These are phyloP conservation scores for Streptopelia turtur DNA, from an alignment of 2,797 vertebrate species.

Conservation along the genomic window DNA sequence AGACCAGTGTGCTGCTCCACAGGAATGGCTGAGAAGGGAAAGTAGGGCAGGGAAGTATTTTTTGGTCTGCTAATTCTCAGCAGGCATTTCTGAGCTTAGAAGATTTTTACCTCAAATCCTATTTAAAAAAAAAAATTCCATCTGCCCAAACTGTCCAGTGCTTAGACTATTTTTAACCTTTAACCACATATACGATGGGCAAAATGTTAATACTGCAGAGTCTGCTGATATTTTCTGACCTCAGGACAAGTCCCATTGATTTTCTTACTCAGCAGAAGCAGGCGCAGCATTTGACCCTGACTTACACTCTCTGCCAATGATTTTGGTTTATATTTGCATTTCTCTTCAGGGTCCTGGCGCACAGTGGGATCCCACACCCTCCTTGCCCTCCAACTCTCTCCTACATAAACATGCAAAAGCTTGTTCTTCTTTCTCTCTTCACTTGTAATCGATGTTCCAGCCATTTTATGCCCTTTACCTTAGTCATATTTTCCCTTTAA, in stretches of 20 bases:
- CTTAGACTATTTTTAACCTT: constrained; percentile 54
- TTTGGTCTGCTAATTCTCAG: constrained; percentile 47
- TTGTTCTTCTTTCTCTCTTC: background rate
- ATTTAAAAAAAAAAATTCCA: background rate
- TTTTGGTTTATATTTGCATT: background rate
- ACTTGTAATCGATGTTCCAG: background rate
- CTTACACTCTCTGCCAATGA: background rate
- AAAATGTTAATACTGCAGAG: constrained; percentile 30
- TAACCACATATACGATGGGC: background rate
- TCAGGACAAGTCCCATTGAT: constrained; percentile 34
- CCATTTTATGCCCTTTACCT: background rate
- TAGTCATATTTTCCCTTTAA: background rate
- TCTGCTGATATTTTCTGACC: constrained; percentile 10
- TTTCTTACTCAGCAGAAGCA: constrained; percentile 45
- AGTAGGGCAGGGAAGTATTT: constrained; percentile 57
- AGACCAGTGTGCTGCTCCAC: background rate
- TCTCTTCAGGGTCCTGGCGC: background rate
- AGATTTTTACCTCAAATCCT: constrained; percentile 55
- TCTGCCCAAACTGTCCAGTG: background rate
- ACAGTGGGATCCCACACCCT: background rate
- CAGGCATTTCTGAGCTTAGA: constrained; percentile 45
- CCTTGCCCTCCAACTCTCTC: background rate
- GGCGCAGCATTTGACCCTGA: constrained; percentile 25
- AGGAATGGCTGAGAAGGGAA: constrained; percentile 19
- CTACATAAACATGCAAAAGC: background rate